phyloP scores from a whole-genome alignment of 2,888 invertebrate genomes.

The Athalia rosae region DNA sequence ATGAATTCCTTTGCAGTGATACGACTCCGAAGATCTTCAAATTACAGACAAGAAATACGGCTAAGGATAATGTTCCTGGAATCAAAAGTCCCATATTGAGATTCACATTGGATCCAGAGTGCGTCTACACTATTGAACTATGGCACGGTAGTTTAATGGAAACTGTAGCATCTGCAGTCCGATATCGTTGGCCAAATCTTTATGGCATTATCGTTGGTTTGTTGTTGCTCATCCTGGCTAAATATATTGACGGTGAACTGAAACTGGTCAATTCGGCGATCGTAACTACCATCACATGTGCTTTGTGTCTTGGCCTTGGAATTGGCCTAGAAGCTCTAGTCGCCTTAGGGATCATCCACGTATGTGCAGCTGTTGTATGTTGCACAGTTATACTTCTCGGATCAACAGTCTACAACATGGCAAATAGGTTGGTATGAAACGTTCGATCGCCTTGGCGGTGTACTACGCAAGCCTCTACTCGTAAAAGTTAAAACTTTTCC shows the following conservation, averaged over 20 bases:
- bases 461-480: background rate
- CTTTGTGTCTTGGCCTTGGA: conserved; percentile 56
- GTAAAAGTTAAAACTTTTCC: conserved; percentile 39
- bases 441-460: background rate
- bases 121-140: conserved; percentile 77
- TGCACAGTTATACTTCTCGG: conserved; percentile 81
- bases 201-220: conserved; percentile 80
- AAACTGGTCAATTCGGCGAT: conserved; percentile 48
- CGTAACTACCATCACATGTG: conserved; percentile 57
- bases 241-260: conserved; percentile 59
- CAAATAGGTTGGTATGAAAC: conserved; percentile 76
- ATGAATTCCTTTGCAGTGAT: conserved; percentile 66
- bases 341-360: conserved; percentile 70
- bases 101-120: conserved; percentile 82
- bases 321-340: conserved; percentile 62
- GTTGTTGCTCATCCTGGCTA: conserved; percentile 67
- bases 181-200: conserved; percentile 74
- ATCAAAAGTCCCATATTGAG: conserved; percentile 76
- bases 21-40: conserved; percentile 75
- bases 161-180: conserved; percentile 64
- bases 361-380: conserved; percentile 76
- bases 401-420: conserved; percentile 80
- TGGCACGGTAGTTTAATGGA: conserved; percentile 71
- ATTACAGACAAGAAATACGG: conserved; percentile 76
- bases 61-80: conserved; percentile 65